These are phyloP conservation scores for Orthosia gothica DNA, from an alignment of 2,888 invertebrate species.

Conservation along the genomic window DNA sequence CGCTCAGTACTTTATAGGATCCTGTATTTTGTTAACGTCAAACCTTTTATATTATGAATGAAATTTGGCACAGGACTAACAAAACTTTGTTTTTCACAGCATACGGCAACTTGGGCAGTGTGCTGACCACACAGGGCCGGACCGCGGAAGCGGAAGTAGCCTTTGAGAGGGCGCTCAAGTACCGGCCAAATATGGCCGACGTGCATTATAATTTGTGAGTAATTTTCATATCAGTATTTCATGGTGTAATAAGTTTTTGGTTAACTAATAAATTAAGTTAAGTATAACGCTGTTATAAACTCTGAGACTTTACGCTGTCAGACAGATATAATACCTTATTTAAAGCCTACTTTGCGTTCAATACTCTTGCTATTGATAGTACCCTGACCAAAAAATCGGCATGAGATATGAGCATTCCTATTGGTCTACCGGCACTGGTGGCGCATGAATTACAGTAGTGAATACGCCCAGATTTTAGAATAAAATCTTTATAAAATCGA, in stretches of 20 bases:
- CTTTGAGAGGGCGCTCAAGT: slow-evolving; percentile 97
- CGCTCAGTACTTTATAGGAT: not conserved
- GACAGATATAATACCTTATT: no score
- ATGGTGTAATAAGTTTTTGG: not conserved
- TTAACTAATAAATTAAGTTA: no score
- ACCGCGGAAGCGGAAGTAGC: slow-evolving; percentile 97
- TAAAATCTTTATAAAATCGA: no score
- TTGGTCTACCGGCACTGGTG: no score
- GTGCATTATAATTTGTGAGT: slow-evolving; percentile 99
- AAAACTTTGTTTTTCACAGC: slow-evolving; percentile 92
- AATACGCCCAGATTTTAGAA: no score
- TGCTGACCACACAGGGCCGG: slow-evolving; percentile 97
- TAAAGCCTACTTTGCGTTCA: no score
- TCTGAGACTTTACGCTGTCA: no score
- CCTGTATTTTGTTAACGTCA: not conserved
- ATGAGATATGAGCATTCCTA: no score
- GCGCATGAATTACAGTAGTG: no score
- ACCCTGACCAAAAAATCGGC: no score
- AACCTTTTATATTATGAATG: slow-evolving; percentile 29
- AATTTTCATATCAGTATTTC: slow-evolving; percentile 35
- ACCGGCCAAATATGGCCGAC: slow-evolving; percentile 99
- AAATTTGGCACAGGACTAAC: slow-evolving; percentile 46
- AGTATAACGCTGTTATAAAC: no score
- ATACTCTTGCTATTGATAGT: no score
- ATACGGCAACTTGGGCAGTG: slow-evolving; percentile 99